A percentile compares a stretch with the other conserved stretches of the same genome.
phyloP scores from a whole-genome alignment of 2,888 invertebrate species.

The Heterodera filipjevi region DNA sequence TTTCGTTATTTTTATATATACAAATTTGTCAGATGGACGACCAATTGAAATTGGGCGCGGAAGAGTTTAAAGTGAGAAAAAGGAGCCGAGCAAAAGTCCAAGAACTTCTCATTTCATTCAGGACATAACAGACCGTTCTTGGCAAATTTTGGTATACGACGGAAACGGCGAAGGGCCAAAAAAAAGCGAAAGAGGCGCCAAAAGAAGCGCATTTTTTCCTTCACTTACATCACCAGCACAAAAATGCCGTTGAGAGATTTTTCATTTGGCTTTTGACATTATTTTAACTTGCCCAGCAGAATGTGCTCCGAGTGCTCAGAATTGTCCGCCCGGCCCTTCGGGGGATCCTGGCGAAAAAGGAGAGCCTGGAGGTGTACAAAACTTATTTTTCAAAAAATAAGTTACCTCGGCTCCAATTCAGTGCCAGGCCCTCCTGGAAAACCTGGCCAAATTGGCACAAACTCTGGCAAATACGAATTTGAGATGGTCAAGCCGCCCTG shows the following conservation, averaged over 20 bases:
- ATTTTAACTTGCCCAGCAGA: neutral
- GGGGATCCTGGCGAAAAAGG: slow-evolving; percentile 17
- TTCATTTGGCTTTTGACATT: neutral
- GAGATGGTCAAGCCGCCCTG: slow-evolving; percentile 34
- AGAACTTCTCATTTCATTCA: neutral
- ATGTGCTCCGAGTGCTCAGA: slow-evolving; percentile 24
- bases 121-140: slow-evolving; percentile 21
- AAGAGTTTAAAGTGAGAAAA: slow-evolving; percentile 10
- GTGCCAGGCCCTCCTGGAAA: slow-evolving; percentile 23
- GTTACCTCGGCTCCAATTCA: neutral
- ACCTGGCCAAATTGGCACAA: slow-evolving; percentile 23
- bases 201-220: neutral
- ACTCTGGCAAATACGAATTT: slow-evolving; percentile 23
- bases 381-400: neutral
- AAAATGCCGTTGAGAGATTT: slow-evolving; percentile 18
- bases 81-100: neutral
- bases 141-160: neutral
- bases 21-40: slow-evolving; percentile 18
- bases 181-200: neutral
- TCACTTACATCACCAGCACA: neutral
- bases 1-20: slow-evolving; percentile 4
- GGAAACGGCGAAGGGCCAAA: neutral
- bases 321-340: slow-evolving; percentile 17
- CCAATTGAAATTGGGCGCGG: slow-evolving; percentile 3
- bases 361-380: slow-evolving; percentile 11